Evolutionary conservation across 23 tunicate species (phyloP).

Genomic region (Ciona savignyi): DNA sequence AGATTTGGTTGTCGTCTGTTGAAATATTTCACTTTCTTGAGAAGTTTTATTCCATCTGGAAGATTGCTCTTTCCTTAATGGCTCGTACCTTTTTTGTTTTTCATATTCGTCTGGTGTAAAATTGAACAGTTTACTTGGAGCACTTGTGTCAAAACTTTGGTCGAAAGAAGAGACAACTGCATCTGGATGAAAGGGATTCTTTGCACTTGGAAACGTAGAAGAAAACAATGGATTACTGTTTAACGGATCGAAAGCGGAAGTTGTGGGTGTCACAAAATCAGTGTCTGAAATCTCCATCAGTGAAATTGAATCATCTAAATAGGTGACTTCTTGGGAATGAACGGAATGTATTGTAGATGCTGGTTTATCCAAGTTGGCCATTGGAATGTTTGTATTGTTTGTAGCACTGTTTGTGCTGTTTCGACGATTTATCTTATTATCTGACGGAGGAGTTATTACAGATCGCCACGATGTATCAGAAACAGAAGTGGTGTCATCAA

Average conservation of each 20-base stretch:
- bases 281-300: neutral
- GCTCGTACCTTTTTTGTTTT: constrained; percentile 17
- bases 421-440: neutral
- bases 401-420: neutral
- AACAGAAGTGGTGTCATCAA: neutral
- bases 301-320: neutral
- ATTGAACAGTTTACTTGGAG: neutral
- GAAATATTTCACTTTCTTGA: too few species aligned
- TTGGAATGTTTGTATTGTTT: neutral
- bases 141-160: neutral
- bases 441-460: neutral
- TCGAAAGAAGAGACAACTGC: neutral
- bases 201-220: neutral
- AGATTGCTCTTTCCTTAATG: constrained; percentile 22
- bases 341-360: neutral
- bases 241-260: neutral
- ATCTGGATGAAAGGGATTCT: neutral
- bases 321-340: neutral
- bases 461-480: neutral
- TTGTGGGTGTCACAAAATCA: neutral
- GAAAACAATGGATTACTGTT: neutral
- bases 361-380: too few species aligned
- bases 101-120: constrained; percentile 15
- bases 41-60: constrained; percentile 20
- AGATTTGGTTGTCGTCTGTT: neutral